Evolutionary conservation across 2,888 invertebrate species (phyloP).

Genomic region (Pachymerium ferrugineum): DNA sequence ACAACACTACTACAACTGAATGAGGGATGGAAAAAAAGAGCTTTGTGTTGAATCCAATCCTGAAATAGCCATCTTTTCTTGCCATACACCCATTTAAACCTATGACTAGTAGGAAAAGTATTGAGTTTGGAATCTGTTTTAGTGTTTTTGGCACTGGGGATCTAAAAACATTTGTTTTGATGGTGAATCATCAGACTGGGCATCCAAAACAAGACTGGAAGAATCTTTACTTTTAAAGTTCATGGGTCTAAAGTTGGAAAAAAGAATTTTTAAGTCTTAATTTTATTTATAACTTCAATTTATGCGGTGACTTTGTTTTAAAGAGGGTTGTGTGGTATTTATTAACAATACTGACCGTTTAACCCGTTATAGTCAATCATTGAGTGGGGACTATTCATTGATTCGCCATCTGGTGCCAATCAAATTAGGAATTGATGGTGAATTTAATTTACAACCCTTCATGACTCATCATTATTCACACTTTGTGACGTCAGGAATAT

Average conservation of each 20-base stretch:
- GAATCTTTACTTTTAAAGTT: slow-evolving; percentile 24
- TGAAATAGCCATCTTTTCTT: slow-evolving; percentile 20
- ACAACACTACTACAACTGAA: slow-evolving; percentile 2
- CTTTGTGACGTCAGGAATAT: slow-evolving; percentile 19
- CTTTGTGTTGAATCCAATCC: slow-evolving; percentile 11
- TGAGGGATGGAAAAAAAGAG: not conserved
- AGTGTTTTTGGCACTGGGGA: slow-evolving; percentile 22
- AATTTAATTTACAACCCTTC: slow-evolving; percentile 27
- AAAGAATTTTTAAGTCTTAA: not conserved
- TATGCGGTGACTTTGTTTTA: no score
- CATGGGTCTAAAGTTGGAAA: not conserved
- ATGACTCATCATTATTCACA: slow-evolving; percentile 25
- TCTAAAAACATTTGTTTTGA: slow-evolving; percentile 27
- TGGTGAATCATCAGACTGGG: slow-evolving; percentile 27
- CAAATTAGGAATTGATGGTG: slow-evolving; percentile 2
- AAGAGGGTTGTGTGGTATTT: no score
- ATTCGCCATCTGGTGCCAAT: not conserved
- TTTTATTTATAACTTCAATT: slow-evolving; percentile 9
- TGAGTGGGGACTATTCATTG: not conserved
- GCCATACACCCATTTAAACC: slow-evolving; percentile 15
- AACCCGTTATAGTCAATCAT: slow-evolving; percentile 11
- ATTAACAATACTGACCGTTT: not conserved
- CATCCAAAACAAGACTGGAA: slow-evolving; percentile 22
- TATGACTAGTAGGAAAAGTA: slow-evolving; percentile 20
- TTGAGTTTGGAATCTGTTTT: slow-evolving; percentile 23